phyloP scores from a whole-genome alignment of 2,888 invertebrate species.

The Athalia circularis region DNA sequence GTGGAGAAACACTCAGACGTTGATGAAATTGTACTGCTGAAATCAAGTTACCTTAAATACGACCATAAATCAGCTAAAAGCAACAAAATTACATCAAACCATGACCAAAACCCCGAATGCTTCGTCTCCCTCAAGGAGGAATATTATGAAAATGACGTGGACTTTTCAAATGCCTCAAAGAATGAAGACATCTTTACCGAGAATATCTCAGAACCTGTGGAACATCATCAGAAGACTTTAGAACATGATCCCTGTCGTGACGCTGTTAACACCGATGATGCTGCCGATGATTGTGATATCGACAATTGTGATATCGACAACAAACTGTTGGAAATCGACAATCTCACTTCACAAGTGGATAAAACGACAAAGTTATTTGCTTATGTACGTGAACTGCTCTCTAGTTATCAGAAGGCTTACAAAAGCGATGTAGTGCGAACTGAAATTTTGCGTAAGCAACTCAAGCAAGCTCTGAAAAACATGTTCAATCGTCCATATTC shows the following conservation, averaged over 20 bases:
- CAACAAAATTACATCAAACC: constrained; percentile 31
- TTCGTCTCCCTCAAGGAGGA: constrained; percentile 21
- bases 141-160: constrained; percentile 32
- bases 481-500: constrained; percentile 40
- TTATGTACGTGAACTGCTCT: constrained; percentile 59
- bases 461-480: constrained; percentile 59
- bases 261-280: constrained; percentile 36
- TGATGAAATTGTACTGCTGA: constrained; percentile 53
- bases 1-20: constrained; percentile 61
- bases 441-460: constrained; percentile 59
- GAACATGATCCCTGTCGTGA: constrained; percentile 40
- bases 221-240: constrained; percentile 21
- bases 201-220: constrained; percentile 15
- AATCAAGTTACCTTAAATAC: constrained; percentile 41
- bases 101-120: constrained; percentile 36
- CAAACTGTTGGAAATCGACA: constrained; percentile 31
- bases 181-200: constrained; percentile 2
- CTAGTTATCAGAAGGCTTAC: constrained; percentile 58
- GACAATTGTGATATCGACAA: constrained; percentile 43
- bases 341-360: not conserved
- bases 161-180: constrained; percentile 6
- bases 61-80: constrained; percentile 23
- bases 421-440: constrained; percentile 54
- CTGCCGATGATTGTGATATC: constrained; percentile 33
- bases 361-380: constrained; percentile 53